Conservation (phyloP, 2,113 vertebrate species). For the Gallinago undulata region DNA sequence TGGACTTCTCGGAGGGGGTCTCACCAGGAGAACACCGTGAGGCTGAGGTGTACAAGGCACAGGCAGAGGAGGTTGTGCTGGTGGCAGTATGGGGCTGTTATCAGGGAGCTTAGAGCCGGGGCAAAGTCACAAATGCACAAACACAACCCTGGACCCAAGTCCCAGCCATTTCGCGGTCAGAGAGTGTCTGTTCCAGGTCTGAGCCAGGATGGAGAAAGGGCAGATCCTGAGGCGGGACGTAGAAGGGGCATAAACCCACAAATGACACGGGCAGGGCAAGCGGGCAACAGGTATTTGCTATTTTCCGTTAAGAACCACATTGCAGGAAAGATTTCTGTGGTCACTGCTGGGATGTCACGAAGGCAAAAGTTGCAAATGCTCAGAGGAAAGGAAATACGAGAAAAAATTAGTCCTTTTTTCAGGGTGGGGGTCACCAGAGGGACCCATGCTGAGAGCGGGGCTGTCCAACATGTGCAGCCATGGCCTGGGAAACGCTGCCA, state of each 20-base stretch:
- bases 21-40: background rate
- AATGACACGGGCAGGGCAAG: background rate
- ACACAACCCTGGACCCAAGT: background rate
- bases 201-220: background rate
- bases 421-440: background rate
- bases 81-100: background rate
- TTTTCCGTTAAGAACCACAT: background rate
- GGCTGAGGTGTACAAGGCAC: background rate
- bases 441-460: background rate
- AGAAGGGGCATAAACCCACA: background rate
- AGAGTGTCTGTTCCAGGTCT: background rate
- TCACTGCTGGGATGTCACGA: background rate
- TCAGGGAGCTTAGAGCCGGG: background rate
- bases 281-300: background rate
- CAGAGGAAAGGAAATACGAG: background rate
- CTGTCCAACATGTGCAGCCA: fast-evolving
- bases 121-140: too few species aligned
- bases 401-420: background rate
- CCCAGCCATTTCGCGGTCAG: background rate
- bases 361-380: background rate
- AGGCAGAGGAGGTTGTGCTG: background rate
- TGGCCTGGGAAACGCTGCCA: background rate
- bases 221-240: fast-evolving
- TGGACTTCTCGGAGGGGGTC: background rate
- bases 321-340: background rate